Conservation (phyloP, 2,113 vertebrate species). For the Pardalotus punctatus region DNA sequence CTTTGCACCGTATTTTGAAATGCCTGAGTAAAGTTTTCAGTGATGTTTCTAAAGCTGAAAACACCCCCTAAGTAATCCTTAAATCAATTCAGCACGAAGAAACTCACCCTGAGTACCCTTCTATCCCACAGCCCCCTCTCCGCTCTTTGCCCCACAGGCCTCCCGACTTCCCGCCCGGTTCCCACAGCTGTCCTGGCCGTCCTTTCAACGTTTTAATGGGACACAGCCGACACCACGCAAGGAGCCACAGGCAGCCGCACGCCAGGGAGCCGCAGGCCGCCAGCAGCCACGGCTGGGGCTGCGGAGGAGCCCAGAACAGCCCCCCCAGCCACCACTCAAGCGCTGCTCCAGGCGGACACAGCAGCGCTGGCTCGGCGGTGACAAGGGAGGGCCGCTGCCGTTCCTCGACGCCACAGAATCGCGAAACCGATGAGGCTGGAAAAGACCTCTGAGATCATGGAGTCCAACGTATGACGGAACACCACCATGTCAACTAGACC, state of each 20-base stretch:
- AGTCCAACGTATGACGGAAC: neutral
- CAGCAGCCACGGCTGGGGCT: rapidly evolving
- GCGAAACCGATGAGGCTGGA: neutral
- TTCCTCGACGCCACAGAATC: neutral
- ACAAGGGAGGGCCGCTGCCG: neutral
- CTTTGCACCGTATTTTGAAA: neutral
- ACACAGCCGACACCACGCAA: rapidly evolving
- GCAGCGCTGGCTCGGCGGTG: neutral
- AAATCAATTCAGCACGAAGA: no score
- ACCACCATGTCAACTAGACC: rapidly evolving
- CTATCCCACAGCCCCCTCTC: neutral
- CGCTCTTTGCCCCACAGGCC: neutral
- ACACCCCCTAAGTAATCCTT: no score
- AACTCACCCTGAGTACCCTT: neutral
- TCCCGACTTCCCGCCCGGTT: no score
- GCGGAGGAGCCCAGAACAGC: neutral
- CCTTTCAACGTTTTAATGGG: rapidly evolving
- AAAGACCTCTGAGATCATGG: neutral
- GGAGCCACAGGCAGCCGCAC: neutral
- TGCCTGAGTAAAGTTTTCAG: neutral
- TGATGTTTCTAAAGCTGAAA: neutral
- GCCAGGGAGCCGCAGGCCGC: neutral
- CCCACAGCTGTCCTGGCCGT: neutral
- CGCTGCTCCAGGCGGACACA: no score
- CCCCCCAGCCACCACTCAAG: rapidly evolving